These are phyloP conservation scores for Scaptomyza reducta DNA, from an alignment of 2,888 invertebrate genomes.

Conservation along the genomic window DNA sequence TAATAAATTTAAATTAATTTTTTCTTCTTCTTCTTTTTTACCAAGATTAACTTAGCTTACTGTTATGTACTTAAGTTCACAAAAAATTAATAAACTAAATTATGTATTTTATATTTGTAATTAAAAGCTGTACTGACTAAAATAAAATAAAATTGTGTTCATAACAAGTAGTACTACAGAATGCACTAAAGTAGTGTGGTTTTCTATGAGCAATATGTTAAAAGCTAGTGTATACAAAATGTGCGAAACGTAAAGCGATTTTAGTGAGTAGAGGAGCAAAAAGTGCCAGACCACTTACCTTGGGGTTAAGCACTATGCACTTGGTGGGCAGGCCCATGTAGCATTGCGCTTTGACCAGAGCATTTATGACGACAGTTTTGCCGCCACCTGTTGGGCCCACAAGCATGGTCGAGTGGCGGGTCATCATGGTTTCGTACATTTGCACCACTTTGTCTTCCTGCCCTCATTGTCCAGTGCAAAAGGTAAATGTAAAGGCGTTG, in stretches of 20 bases:
- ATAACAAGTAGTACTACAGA: not conserved
- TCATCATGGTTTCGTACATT: constrained; percentile 97
- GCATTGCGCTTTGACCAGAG: constrained; percentile 91
- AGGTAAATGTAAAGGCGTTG: constrained; percentile 55
- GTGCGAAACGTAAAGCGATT: constrained; percentile 34
- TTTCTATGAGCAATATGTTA: not conserved
- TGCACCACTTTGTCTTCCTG: constrained; percentile 95
- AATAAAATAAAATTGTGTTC: not conserved
- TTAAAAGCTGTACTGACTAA: not conserved
- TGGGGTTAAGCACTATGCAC: constrained; percentile 92
- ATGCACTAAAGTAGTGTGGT: not conserved
- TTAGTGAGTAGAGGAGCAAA: constrained; percentile 22
- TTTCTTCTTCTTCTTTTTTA: not conserved
- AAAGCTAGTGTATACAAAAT: constrained; percentile 7
- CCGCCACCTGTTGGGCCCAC: constrained; percentile 97
- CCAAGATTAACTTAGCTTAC: no score
- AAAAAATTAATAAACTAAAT: not conserved
- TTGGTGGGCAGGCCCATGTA: constrained; percentile 91
- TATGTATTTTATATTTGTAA: not conserved
- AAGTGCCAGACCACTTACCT: constrained; percentile 84
- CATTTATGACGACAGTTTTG: constrained; percentile 93
- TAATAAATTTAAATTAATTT: no score
- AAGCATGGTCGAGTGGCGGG: constrained; percentile 95
- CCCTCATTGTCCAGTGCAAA: constrained; percentile 23
- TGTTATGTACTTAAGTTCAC: no score